phyloP scores from a whole-genome alignment of 1,140 invertebrate species.

The Polyergus mexicanus region DNA sequence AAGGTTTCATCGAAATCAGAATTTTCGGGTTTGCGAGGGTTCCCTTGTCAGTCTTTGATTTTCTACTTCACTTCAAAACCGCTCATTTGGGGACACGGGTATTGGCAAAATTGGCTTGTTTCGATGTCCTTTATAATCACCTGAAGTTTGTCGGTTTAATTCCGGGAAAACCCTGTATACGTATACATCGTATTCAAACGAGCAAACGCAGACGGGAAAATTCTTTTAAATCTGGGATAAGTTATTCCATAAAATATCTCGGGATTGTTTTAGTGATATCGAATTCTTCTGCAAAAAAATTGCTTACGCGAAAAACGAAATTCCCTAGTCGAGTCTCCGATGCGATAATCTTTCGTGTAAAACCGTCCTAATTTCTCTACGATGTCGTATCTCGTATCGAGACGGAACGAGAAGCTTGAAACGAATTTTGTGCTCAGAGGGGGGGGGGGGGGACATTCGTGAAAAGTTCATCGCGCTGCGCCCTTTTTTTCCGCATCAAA shows the following conservation, averaged over 20 bases:
- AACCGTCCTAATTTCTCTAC: constrained; percentile 30
- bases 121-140: too few species aligned
- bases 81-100: too few species aligned
- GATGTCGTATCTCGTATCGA: not conserved
- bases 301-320: not conserved
- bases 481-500: constrained; percentile 48
- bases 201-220: not conserved
- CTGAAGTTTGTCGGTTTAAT: too few species aligned
- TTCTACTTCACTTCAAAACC: too few species aligned
- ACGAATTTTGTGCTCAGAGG: constrained; percentile 32
- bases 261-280: not conserved
- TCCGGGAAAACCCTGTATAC: too few species aligned
- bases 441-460: not conserved
- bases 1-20: too few species aligned
- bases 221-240: constrained; percentile 9
- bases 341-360: constrained; percentile 1
- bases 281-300: not conserved
- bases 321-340: not conserved
- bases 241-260: not conserved
- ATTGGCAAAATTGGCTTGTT: too few species aligned
- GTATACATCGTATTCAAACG: too few species aligned
- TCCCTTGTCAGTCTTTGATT: too few species aligned
- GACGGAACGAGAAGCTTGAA: constrained; percentile 35
- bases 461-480: not conserved
- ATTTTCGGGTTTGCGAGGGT: too few species aligned